A percentile compares a stretch with the other conserved stretches of the same genome.
phyloP scores from a whole-genome alignment of 2,888 invertebrate species.

The Epicampocera succincta region DNA sequence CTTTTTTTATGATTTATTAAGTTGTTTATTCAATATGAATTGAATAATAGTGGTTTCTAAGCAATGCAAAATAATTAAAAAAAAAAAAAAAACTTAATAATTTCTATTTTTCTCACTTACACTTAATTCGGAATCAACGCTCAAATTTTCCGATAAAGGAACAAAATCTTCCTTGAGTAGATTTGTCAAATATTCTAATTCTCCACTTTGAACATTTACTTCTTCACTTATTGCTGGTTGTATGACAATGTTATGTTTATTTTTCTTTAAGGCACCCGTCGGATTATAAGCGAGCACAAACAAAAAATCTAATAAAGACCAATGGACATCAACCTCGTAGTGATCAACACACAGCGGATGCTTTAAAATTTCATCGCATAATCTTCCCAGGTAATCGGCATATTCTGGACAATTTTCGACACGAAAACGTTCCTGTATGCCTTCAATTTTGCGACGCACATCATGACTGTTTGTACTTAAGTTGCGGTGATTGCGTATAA shows the following conservation, averaged over 20 bases:
- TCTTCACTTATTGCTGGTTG: conserved; percentile 50
- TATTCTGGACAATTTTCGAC: conserved; percentile 82
- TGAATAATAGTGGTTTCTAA: too few relatives aligned
- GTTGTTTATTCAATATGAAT: too few relatives aligned
- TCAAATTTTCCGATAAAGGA: conserved; percentile 51
- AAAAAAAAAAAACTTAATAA: too few relatives aligned
- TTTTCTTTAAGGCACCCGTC: conserved; percentile 75
- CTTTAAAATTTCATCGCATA: conserved; percentile 76
- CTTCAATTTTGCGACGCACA: conserved; percentile 81
- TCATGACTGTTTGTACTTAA: conserved; percentile 82
- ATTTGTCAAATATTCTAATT: conserved; percentile 69
- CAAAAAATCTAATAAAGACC: conserved; percentile 82
- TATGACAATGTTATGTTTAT: conserved; percentile 72
- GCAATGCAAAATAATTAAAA: too few relatives aligned
- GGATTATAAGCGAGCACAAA: conserved; percentile 81
- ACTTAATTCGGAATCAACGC: conserved; percentile 75
- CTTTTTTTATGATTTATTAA: too few relatives aligned
- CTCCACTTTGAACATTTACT: conserved; percentile 43
- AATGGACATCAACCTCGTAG: conserved; percentile 82
- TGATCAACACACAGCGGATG: conserved; percentile 76
- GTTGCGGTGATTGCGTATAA: conserved; percentile 82
- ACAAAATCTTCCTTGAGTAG: conserved; percentile 74
- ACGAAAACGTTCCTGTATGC: conserved; percentile 81
- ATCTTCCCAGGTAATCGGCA: conserved; percentile 80
- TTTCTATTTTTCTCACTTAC: conserved; percentile 72